Conservation (phyloP, 2,888 invertebrate genomes). For the Pterostichus niger region DNA sequence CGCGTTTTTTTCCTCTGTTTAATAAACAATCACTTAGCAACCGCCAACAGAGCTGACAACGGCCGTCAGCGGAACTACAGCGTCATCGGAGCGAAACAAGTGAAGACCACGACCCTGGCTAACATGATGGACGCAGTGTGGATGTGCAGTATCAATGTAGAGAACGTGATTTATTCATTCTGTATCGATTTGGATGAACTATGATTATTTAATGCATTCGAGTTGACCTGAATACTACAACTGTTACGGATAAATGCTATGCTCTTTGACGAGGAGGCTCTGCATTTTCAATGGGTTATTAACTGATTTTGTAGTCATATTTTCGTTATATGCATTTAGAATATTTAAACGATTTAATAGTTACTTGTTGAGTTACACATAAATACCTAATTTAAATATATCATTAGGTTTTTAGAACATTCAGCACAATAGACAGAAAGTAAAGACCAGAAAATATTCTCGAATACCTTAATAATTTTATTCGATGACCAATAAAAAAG, state of each 20-base stretch:
- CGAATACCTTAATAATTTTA: too few relatives aligned
- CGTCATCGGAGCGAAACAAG: constrained; percentile 2
- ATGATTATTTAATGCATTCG: constrained; percentile 40
- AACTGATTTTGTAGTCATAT: not conserved
- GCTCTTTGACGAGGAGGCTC: constrained; percentile 14
- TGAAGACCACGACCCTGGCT: constrained; percentile 28
- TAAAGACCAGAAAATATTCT: too few relatives aligned
- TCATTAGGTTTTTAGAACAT: too few relatives aligned
- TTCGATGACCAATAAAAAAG: too few relatives aligned
- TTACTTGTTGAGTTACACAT: too few relatives aligned
- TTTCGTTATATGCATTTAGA: too few relatives aligned
- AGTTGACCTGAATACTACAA: constrained; percentile 37
- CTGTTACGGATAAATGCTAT: not conserved
- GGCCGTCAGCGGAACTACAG: not conserved
- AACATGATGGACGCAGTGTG: constrained; percentile 23
- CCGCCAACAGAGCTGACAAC: constrained; percentile 9
- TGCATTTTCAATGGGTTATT: constrained; percentile 21
- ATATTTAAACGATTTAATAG: too few relatives aligned
- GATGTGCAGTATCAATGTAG: constrained; percentile 37
- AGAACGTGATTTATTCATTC: constrained; percentile 22
- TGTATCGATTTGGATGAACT: constrained; percentile 35
- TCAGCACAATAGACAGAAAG: too few relatives aligned
- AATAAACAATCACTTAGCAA: constrained; percentile 30
- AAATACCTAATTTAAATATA: too few relatives aligned
- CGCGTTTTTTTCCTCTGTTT: constrained; percentile 9